phyloP scores from a whole-genome alignment of 2,888 invertebrate genomes.

The Danaus chrysippus region DNA sequence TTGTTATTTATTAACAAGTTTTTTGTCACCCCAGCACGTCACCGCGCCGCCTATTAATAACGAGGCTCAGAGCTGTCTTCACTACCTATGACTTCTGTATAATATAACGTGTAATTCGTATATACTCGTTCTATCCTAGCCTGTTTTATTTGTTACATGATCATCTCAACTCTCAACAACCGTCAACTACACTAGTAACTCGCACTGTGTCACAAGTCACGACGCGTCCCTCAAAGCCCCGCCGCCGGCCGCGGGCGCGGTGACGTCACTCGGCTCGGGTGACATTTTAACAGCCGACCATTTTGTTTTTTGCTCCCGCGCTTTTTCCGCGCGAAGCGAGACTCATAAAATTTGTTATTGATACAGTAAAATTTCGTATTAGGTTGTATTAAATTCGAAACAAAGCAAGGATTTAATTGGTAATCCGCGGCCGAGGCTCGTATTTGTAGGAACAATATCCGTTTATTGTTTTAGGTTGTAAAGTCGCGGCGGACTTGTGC shows the following conservation, averaged over 20 bases:
- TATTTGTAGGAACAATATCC: slow-evolving; percentile 37
- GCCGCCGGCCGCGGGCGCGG: slow-evolving; percentile 39
- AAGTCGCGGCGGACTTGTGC: slow-evolving; percentile 28
- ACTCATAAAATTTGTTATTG: slow-evolving; percentile 73
- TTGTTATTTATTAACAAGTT: too few relatives aligned
- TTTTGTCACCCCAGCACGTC: too few relatives aligned
- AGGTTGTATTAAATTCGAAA: slow-evolving; percentile 74
- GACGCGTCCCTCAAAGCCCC: too few relatives aligned
- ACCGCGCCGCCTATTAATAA: too few relatives aligned
- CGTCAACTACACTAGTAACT: too few relatives aligned
- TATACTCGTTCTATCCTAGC: too few relatives aligned
- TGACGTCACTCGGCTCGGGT: slow-evolving; percentile 52
- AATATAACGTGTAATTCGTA: too few relatives aligned
- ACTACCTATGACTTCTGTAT: too few relatives aligned
- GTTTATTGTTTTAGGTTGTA: slow-evolving; percentile 48
- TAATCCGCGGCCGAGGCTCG: slow-evolving; percentile 52
- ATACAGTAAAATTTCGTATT: slow-evolving; percentile 76
- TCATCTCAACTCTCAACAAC: too few relatives aligned
- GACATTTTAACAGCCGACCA: slow-evolving; percentile 61
- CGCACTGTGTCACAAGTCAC: background rate
- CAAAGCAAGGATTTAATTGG: slow-evolving; percentile 75
- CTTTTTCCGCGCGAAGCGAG: slow-evolving; percentile 47
- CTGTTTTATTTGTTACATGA: too few relatives aligned
- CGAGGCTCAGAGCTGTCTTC: too few relatives aligned
- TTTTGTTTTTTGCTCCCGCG: slow-evolving; percentile 62